A percentile compares a stretch with the other conserved stretches of the same genome.
Evolutionary conservation across 2,113 vertebrate genomes (phyloP).

Genomic region (Notothenia coriiceps): DNA sequence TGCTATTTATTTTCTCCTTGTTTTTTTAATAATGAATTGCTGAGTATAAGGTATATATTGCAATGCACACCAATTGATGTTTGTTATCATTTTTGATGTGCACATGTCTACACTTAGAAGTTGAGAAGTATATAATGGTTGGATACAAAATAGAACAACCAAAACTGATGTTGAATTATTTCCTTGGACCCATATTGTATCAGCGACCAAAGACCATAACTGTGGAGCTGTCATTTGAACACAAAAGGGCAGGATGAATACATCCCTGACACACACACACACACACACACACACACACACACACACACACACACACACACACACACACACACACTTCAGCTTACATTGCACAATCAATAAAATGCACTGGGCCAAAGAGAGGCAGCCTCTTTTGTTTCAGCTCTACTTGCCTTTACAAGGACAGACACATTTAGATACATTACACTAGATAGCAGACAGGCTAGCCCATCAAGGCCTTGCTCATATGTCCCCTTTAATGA

Average conservation of each 20-base stretch:
- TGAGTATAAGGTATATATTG: constrained; percentile 28
- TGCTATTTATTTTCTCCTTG: constrained; percentile 54
- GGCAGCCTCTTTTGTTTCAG: constrained; percentile 48
- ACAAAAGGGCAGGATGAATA: background rate
- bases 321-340: background rate
- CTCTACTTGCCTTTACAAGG: constrained; percentile 63
- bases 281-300: background rate
- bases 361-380: constrained; percentile 40
- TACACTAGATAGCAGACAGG: constrained; percentile 54
- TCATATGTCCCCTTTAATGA: constrained; percentile 60
- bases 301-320: background rate
- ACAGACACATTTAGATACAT: constrained; percentile 66
- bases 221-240: background rate
- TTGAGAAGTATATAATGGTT: background rate
- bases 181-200: background rate
- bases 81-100: constrained; percentile 3
- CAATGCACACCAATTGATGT: constrained; percentile 1
- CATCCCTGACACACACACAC: background rate
- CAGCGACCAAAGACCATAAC: background rate
- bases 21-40: constrained; percentile 52
- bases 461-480: constrained; percentile 59
- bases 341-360: constrained; percentile 49
- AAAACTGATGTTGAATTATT: background rate
- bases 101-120: constrained; percentile 6
- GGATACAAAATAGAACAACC: background rate